Base-by-base conservation (phyloP, 2,113 vertebrate species). In the Merops nubicus region DNA sequence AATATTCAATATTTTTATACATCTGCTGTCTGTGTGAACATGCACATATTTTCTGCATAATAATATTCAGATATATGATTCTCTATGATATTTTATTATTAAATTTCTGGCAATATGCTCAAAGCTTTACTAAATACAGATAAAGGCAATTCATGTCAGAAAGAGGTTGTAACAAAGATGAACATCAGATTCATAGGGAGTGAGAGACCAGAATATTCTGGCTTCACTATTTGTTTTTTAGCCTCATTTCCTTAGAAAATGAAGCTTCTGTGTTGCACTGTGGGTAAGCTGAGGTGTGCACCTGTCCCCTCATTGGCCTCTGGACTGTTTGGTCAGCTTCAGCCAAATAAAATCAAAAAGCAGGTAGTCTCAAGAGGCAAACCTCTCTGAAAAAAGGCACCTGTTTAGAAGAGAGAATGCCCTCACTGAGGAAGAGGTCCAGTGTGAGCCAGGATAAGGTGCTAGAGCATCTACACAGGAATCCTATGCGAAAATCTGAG, bases 1-100 rank as follows among this genome's bases (percentile, higher is more conserved):
- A 91, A 92, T 93, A 95, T 93, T 92, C 88, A 93, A 36, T 96
- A 91, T 96, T 89, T 94, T 96, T 94, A 85, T 89, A 62, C 82
- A 92, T 93, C 74, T 93, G 76, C 83, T 89, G 88, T 95, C 93
- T 95, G 96, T 97, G 92, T 92, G 92, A 91, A 94, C 93, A 91
- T 93, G 95, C 83, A 94, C 90, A 94, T 96, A 88, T 91, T 93
- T 95, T 95, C 64, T 93, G 83, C 90, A 94, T 96, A 96, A 92
- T 86, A 93, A 60, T 96, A 96, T 94, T 95, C 88, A 95, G 79
- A 75, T 96, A 60, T 96, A 93, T 86, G 51, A 68, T 81, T 96
- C 43, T 91, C 43, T 86, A 13, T 92, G 90, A 88, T 89, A 91
- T 94, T 96, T 96, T 91, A 86, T 85, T 89, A 92, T 92, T 96